Percentiles rank a stretch among this genome's conserved stretches.
Evolutionary conservation across 2,888 invertebrate genomes (phyloP).

Genomic region (Noctua pronuba): DNA sequence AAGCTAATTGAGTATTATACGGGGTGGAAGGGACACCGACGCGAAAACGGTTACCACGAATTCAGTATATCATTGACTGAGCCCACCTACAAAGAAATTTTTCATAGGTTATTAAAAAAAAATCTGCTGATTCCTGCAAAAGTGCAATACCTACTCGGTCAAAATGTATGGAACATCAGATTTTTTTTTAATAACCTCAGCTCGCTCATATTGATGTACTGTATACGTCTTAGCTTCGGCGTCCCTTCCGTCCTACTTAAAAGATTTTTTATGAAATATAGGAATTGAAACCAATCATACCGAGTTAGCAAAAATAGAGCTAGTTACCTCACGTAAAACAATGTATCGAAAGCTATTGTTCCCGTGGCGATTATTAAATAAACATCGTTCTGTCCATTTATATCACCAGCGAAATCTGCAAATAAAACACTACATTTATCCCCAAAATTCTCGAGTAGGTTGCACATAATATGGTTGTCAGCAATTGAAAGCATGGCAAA

Average conservation of each 20-base stretch:
- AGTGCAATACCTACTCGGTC: too few species aligned
- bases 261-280: not conserved
- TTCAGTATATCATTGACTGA: too few species aligned
- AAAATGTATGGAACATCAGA: too few species aligned
- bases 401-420: conserved; percentile 87
- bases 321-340: conserved; percentile 91
- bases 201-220: too few species aligned
- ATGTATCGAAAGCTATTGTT: conserved; percentile 91
- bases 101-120: too few species aligned
- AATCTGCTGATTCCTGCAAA: too few species aligned
- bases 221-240: too few species aligned
- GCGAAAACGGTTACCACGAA: too few species aligned
- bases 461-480: not conserved
- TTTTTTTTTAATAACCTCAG: too few species aligned
- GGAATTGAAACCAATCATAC: not conserved
- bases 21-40: too few species aligned
- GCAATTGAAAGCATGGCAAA: not conserved
- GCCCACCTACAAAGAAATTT: too few species aligned
- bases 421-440: conserved; percentile 24
- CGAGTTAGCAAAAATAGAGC: not conserved
- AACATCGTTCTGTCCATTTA: conserved; percentile 82
- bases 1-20: not conserved
- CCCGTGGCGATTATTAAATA: conserved; percentile 90
- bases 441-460: not conserved
- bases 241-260: not conserved